Evolutionary conservation across 1,140 invertebrate species (phyloP).

Genomic region (Gryllus bimaculatus): DNA sequence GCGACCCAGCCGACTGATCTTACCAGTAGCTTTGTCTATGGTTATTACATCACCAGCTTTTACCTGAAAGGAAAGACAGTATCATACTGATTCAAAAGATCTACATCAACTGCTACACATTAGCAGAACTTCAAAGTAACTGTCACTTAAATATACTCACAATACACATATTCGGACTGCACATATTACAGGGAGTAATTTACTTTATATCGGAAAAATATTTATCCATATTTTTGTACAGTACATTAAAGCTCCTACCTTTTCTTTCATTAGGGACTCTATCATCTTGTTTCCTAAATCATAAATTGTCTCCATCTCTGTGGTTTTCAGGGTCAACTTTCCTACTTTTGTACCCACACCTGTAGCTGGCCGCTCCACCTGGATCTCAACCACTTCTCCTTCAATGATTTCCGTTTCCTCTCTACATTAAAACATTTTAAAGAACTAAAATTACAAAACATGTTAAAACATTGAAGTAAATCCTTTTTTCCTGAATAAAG

Average conservation of each 20-base stretch:
- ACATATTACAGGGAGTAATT: too few relatives aligned
- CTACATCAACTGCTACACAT: background rate
- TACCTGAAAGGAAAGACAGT: slow-evolving; percentile 41
- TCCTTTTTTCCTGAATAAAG: too few relatives aligned
- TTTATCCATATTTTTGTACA: too few relatives aligned
- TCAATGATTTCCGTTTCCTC: slow-evolving; percentile 98
- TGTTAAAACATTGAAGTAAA: too few relatives aligned
- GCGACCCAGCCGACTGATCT: slow-evolving; percentile 88
- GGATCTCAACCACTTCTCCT: slow-evolving; percentile 96
- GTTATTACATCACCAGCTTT: slow-evolving; percentile 94
- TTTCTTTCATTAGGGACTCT: slow-evolving; percentile 93
- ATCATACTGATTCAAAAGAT: background rate
- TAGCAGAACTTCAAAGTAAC: background rate
- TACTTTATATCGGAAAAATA: too few relatives aligned
- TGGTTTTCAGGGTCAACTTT: slow-evolving; percentile 94
- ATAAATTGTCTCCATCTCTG: slow-evolving; percentile 99
- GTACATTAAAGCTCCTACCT: slow-evolving; percentile 45
- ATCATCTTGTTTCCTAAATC: slow-evolving; percentile 99
- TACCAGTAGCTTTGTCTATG: slow-evolving; percentile 96
- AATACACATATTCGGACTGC: too few relatives aligned
- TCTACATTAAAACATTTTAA: slow-evolving; percentile 33
- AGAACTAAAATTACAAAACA: too few relatives aligned
- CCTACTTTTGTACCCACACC: slow-evolving; percentile 80
- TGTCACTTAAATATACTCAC: too few relatives aligned
- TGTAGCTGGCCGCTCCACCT: slow-evolving; percentile 88